These are phyloP conservation scores for Catajapyx aquilonaris DNA, from an alignment of 1,140 invertebrate genomes.

Conservation along the genomic window DNA sequence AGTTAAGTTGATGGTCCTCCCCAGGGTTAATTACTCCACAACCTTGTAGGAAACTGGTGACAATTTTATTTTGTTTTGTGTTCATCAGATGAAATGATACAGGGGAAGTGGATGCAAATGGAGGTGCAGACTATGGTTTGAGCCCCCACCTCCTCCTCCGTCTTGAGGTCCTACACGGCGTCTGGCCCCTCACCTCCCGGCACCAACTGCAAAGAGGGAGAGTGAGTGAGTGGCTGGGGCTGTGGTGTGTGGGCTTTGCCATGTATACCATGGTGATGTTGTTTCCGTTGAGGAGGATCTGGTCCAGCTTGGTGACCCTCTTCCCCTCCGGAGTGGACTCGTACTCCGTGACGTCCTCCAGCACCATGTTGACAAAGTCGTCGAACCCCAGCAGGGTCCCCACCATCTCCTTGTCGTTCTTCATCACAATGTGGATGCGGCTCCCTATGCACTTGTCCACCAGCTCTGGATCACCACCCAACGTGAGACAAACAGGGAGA, in stretches of 20 bases:
- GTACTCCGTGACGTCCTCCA: constrained; percentile 82
- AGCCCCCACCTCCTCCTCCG: constrained; percentile 80
- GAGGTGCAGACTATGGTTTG: constrained; percentile 64
- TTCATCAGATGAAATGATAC: no score
- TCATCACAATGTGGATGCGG: constrained; percentile 98
- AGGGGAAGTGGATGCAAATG: no score
- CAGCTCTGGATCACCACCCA: no score
- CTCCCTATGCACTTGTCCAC: constrained; percentile 99
- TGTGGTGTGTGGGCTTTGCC: no score
- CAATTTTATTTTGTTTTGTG: no score
- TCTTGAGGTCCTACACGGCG: constrained; percentile 23
- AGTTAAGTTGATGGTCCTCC: no score
- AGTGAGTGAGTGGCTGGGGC: no score
- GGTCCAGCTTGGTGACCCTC: constrained; percentile 88
- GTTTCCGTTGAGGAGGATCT: constrained; percentile 96
- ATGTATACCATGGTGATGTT: constrained; percentile 99
- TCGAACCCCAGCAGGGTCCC: constrained; percentile 95
- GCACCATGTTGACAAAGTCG: constrained; percentile 95
- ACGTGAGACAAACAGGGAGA: constrained; percentile 11
- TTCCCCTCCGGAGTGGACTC: constrained; percentile 93
- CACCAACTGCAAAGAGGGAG: constrained; percentile 32
- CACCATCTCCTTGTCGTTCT: constrained; percentile 98
- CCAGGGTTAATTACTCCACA: no score
- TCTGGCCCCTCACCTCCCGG: constrained; percentile 46
- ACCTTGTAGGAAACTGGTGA: no score